A percentile compares a stretch with the other conserved stretches of the same genome.
Conservation (phyloP, 1,140 invertebrate species). For the Drosophila auraria region DNA sequence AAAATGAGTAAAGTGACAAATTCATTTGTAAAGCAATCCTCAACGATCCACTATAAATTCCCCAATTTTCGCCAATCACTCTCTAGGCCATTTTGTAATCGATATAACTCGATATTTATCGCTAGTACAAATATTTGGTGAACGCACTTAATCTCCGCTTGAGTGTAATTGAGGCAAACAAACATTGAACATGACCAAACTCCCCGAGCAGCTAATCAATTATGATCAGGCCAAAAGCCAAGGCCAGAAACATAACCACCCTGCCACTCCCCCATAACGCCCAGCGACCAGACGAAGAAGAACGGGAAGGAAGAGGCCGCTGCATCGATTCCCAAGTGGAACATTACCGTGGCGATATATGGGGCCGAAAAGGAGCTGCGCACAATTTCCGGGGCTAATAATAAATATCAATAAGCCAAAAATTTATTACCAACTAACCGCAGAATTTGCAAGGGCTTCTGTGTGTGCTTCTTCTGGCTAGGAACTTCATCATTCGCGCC, state of each 20-base stretch:
- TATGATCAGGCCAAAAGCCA: constrained; percentile 49
- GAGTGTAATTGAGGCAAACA: constrained; percentile 48
- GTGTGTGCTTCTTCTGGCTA: constrained; percentile 9
- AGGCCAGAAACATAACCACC: constrained; percentile 8
- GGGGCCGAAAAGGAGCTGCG: constrained; percentile 14
- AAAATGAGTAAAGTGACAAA: not conserved
- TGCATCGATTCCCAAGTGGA: constrained; percentile 53
- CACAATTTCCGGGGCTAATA: constrained; percentile 77
- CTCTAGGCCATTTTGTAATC: not conserved
- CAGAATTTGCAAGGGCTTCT: constrained; percentile 58
- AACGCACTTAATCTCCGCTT: constrained; percentile 42
- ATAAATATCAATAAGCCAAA: constrained; percentile 81
- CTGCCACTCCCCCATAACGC: constrained; percentile 17
- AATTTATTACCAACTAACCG: constrained; percentile 78
- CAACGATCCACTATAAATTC: not conserved
- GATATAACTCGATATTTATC: constrained; percentile 28
- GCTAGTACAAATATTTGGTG: constrained; percentile 20
- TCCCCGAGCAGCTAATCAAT: constrained; percentile 44
- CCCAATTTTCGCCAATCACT: not conserved
- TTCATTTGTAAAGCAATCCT: not conserved
- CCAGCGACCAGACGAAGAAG: not conserved
- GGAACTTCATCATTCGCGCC: constrained; percentile 11
- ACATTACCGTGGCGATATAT: constrained; percentile 50
- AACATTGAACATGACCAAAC: constrained; percentile 37
- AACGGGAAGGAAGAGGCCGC: constrained; percentile 3